Conservation (phyloP, 2,113 vertebrate species). For the Embiotoca jacksoni region DNA sequence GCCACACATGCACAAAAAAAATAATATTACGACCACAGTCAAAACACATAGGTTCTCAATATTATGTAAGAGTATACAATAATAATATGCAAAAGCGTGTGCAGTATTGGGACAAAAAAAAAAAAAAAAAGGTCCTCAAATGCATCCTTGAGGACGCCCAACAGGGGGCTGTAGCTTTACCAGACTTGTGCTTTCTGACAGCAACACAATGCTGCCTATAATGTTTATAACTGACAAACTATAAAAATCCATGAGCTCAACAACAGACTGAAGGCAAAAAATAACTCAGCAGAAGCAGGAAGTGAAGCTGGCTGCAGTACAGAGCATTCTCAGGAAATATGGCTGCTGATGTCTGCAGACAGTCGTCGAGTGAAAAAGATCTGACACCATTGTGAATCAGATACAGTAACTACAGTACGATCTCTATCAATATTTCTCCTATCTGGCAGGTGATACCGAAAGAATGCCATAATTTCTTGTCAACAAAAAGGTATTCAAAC, state of each 20-base stretch:
- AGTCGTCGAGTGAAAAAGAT: no score
- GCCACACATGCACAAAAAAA: no score
- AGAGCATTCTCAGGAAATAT: not conserved
- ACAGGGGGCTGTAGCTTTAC: not conserved
- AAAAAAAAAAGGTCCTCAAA: not conserved
- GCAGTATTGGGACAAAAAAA: not conserved
- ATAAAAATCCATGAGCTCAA: not conserved
- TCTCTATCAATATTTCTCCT: no score
- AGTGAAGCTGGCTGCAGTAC: not conserved
- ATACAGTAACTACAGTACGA: no score
- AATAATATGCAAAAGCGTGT: not conserved
- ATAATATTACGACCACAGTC: no score
- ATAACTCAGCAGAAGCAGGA: not conserved
- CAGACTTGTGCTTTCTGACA: not conserved
- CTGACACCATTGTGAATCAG: no score
- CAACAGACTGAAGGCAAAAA: not conserved
- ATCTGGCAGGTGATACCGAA: no score
- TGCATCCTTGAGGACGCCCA: not conserved
- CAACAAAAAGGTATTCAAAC: not conserved
- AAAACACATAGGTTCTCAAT: not conserved
- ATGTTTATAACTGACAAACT: not conserved
- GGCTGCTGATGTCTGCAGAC: no score
- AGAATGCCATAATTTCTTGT: not conserved
- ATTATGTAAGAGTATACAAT: not conserved
- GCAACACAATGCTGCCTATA: not conserved